Evolutionary conservation across 2,888 invertebrate genomes (phyloP).

Genomic region (Nomada flava): DNA sequence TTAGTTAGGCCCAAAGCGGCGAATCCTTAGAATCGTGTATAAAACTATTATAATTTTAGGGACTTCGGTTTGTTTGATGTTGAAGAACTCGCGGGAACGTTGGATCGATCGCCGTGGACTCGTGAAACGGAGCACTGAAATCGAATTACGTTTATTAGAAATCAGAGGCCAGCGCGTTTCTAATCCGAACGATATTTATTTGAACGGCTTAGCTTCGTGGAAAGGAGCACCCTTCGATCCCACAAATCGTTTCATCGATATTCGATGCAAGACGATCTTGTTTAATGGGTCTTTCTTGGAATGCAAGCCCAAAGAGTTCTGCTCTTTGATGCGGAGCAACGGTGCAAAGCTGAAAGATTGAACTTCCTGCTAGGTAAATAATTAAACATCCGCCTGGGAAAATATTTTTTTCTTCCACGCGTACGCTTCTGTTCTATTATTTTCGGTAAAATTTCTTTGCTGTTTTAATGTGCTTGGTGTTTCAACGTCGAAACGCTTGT

Average conservation of each 20-base stretch:
- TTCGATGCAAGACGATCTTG: not conserved
- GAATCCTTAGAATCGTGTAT: constrained; percentile 56
- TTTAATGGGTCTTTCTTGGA: not conserved
- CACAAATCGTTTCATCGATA: not conserved
- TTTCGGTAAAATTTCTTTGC: not conserved
- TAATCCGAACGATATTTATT: constrained; percentile 11
- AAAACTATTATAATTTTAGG: constrained; percentile 64
- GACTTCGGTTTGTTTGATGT: constrained; percentile 74
- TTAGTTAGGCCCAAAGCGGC: constrained; percentile 46
- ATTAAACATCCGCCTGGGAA: not conserved
- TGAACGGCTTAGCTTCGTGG: not conserved
- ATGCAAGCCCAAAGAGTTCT: not conserved
- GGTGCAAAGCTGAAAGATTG: not conserved
- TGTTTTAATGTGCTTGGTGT: not conserved
- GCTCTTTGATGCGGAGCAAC: not conserved
- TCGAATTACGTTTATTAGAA: constrained; percentile 58
- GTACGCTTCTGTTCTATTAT: not conserved
- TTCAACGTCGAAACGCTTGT: not conserved
- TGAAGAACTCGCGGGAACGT: constrained; percentile 66
- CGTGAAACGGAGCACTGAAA: constrained; percentile 57
- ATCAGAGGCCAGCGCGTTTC: constrained; percentile 13
- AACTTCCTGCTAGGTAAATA: not conserved
- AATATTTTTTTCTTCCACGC: not conserved
- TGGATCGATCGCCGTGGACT: constrained; percentile 60
- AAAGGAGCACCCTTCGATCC: not conserved